phyloP scores from a whole-genome alignment of 2,113 vertebrate genomes.

The Riparia riparia region DNA sequence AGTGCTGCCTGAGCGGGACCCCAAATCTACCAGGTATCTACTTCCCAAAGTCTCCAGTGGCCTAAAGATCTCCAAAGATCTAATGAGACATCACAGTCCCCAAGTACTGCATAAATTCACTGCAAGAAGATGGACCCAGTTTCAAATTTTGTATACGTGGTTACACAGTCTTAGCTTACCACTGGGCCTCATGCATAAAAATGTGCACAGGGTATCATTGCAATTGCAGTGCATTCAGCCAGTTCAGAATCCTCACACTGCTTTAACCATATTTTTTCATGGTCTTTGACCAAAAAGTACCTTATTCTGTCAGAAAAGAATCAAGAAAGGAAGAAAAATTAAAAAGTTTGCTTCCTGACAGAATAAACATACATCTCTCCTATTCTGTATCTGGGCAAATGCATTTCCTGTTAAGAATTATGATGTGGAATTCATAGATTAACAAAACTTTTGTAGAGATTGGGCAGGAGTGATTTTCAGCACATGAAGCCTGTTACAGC shows the following conservation, averaged over 20 bases:
- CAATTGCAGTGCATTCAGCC: not conserved
- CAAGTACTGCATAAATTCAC: not conserved
- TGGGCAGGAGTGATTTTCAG: constrained; percentile 7
- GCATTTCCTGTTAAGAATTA: constrained; percentile 36
- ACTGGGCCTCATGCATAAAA: not conserved
- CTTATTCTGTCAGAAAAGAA: not conserved
- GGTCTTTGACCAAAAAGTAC: not conserved
- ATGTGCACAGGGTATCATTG: not conserved
- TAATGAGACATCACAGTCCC: fast-evolving
- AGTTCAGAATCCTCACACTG: not conserved
- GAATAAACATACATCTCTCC: not conserved
- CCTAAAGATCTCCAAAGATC: not conserved
- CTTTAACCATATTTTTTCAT: not conserved
- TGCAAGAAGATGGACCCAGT: not conserved
- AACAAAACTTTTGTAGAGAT: not conserved
- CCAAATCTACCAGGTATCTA: not conserved
- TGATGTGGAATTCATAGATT: not conserved
- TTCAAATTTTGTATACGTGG: not conserved
- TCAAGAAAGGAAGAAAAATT: not conserved
- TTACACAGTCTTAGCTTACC: not conserved
- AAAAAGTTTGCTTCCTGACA: not conserved
- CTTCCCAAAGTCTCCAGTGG: not conserved
- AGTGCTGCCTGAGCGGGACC: not conserved
- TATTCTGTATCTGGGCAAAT: not conserved
- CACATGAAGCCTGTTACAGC: not conserved